Evolutionary conservation across 2,888 invertebrate genomes (phyloP).

Genomic region (Perdita meconis): DNA sequence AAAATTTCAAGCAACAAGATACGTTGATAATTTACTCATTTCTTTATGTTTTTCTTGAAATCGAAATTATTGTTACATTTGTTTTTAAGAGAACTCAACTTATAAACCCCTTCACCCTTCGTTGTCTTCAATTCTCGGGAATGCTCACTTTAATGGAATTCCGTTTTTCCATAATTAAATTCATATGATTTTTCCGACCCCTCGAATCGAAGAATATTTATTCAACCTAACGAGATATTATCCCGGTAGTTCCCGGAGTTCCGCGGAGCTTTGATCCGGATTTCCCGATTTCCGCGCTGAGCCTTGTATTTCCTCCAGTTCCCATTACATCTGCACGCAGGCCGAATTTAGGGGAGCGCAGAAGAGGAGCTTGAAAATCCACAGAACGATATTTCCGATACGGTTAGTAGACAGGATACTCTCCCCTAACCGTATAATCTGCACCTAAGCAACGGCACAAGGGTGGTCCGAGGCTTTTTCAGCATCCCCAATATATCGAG

Average conservation of each 20-base stretch:
- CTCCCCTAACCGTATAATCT: constrained; percentile 63
- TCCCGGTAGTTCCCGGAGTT: constrained; percentile 14
- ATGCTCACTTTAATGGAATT: neutral
- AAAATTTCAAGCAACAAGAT: too few species aligned
- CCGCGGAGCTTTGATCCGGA: constrained; percentile 49
- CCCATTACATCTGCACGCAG: constrained; percentile 42
- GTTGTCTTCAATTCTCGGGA: neutral
- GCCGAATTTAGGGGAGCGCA: constrained; percentile 38
- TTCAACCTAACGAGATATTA: constrained; percentile 38
- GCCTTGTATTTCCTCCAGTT: constrained; percentile 32
- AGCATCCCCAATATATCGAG: constrained; percentile 19
- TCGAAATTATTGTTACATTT: too few species aligned
- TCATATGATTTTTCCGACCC: constrained; percentile 3
- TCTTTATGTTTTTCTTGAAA: too few species aligned
- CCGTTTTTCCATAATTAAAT: constrained; percentile 20
- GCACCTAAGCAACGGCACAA: constrained; percentile 48
- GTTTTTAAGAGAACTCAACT: too few species aligned
- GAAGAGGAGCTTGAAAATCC: constrained; percentile 52
- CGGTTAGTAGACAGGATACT: constrained; percentile 63
- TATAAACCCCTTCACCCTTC: neutral
- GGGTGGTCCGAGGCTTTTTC: constrained; percentile 35
- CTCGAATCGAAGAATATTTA: constrained; percentile 22
- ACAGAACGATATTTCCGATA: constrained; percentile 66
- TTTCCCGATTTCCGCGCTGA: constrained; percentile 60
- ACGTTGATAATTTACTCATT: too few species aligned